Evolutionary conservation across 2,888 invertebrate species (phyloP).

Genomic region (Drosophila pullipes): DNA sequence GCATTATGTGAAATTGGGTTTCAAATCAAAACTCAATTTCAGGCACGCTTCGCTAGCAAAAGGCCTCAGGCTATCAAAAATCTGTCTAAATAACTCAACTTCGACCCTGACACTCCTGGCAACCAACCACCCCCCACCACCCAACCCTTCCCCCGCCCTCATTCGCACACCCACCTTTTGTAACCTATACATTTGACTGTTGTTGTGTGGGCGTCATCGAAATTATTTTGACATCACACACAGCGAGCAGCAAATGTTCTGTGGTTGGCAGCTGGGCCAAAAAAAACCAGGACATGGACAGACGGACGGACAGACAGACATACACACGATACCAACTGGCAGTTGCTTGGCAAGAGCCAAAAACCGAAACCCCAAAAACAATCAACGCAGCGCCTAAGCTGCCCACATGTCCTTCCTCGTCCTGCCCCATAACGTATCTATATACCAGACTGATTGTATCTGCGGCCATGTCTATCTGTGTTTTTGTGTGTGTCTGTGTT

Average conservation of each 20-base stretch:
- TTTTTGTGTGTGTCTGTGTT: not conserved
- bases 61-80: conserved; percentile 64
- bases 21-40: conserved; percentile 80
- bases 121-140: not conserved
- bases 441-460: conserved; percentile 44
- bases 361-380: conserved; percentile 28
- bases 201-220: conserved; percentile 58
- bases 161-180: not conserved
- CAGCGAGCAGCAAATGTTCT: conserved; percentile 42
- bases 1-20: conserved; percentile 64
- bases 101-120: conserved; percentile 1
- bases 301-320: not conserved
- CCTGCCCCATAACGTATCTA: conserved; percentile 2
- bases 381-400: conserved; percentile 47
- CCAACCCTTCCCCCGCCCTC: not conserved
- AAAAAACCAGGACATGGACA: conserved; percentile 36
- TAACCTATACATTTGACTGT: not conserved
- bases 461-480: not conserved
- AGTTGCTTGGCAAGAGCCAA: conserved; percentile 1
- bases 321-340: conserved; percentile 7
- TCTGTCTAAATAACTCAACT: conserved; percentile 75
- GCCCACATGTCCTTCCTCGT: conserved; percentile 19
- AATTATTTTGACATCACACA: conserved; percentile 75
- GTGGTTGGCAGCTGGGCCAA: conserved; percentile 64
- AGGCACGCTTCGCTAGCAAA: conserved; percentile 29